A percentile compares a stretch with the other conserved stretches of the same genome.
Conservation (phyloP, 2,888 invertebrate genomes). For the Arge pagana region DNA sequence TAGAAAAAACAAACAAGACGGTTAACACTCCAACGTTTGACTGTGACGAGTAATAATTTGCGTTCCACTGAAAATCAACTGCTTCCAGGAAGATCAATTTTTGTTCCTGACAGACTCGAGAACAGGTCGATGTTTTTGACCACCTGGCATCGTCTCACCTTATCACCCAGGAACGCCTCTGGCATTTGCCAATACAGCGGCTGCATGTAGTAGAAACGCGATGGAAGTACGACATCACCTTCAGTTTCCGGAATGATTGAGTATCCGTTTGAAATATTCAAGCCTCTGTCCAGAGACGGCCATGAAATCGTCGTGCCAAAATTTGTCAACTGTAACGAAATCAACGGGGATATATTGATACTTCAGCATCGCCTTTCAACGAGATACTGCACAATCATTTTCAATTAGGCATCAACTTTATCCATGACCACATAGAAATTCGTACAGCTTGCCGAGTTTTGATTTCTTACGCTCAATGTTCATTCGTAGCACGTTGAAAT, state of each 20-base stretch:
- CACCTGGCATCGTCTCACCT: conserved; percentile 59
- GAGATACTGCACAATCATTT: no score
- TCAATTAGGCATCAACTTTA: neutral
- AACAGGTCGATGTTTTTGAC: neutral
- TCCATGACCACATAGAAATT: no score
- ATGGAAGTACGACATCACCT: conserved; percentile 62
- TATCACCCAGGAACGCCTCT: conserved; percentile 81
- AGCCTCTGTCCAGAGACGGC: conserved; percentile 55
- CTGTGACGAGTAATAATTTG: neutral
- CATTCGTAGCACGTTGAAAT: no score
- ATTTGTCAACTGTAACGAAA: conserved; percentile 42
- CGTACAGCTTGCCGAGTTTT: neutral
- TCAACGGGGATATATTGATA: conserved; percentile 7
- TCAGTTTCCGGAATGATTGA: conserved; percentile 67
- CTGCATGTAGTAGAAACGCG: conserved; percentile 62
- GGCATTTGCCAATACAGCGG: conserved; percentile 87
- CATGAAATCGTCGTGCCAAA: conserved; percentile 42
- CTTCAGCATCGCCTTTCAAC: neutral
- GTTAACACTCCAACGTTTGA: neutral
- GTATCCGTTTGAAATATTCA: conserved; percentile 65
- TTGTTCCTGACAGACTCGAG: no score
- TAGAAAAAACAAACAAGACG: conserved; percentile 8
- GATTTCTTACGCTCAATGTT: no score
- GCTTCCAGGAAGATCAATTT: neutral
- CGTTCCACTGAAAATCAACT: neutral